Base-by-base conservation (phyloP, 2,113 vertebrate genomes). In the Calidris pugnax region DNA sequence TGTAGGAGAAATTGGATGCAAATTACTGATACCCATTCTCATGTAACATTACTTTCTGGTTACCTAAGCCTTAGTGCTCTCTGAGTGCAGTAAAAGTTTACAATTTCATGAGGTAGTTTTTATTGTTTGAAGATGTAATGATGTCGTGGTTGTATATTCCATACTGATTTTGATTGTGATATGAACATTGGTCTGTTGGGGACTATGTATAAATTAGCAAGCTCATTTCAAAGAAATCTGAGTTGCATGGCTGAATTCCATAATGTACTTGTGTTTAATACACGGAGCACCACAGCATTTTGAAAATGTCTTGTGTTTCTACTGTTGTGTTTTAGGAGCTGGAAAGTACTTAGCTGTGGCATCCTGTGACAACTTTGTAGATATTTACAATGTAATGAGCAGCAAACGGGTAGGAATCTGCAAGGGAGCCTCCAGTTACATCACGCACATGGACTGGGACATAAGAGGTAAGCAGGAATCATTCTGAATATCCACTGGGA, bases 391-490 rank as follows among this genome's bases (percentile, higher is more conserved):
- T 23, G 99, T 99, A 67, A 98, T 99, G 99, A 99, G 98, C 96
- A 99, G 99, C 97, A 99, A 99, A 90, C 98, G 99, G 24, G 99
- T 99, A 22, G 99, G 99, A 78, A 98, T 99, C 60, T 99, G 99
- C 97, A 99, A 99, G 97, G 99, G 99, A 66, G 98, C 99, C 17
- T 98, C 99, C 81, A 99, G 99, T 97, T 99, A 98, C 69, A 98
- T 99, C 95, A 99, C 99, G 23, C 99, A 99, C 82, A 98, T 99
- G 93, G 99, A 99, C 87, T 99, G 99, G 99, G 99, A 99, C 72
- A 57, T 97, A 77, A 98, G 99, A 98, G 99, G 99, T 99, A 97
- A 97, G 96, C n/a, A 71, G n/a, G 47, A 48, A 37, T 87, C 14
- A 10, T 47, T 82, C 59, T 80, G 22, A 67, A 90, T n/a, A 32